These are phyloP conservation scores for Nibea coibor DNA, from an alignment of 2,113 vertebrate species.

Conservation along the genomic window DNA sequence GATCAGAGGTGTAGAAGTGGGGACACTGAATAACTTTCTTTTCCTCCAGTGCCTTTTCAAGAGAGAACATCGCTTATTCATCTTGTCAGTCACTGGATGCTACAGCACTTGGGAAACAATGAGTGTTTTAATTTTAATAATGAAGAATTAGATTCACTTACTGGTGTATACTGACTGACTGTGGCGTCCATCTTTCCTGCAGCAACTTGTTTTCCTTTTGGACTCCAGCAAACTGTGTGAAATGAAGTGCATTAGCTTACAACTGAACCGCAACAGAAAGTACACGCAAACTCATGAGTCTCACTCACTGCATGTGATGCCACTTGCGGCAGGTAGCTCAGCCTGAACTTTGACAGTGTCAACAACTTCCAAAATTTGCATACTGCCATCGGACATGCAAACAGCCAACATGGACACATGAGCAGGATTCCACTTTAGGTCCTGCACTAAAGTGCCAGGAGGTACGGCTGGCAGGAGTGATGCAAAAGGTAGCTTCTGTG, in stretches of 20 bases:
- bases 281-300: not conserved
- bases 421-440: conserved; percentile 95
- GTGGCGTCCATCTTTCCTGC: conserved; percentile 94
- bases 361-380: conserved; percentile 90
- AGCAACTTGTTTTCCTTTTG: conserved; percentile 97
- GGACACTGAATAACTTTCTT: conserved; percentile 95
- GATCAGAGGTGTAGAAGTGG: conserved; percentile 91
- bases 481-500: conserved; percentile 90
- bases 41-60: conserved; percentile 89
- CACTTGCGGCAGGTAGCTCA: conserved; percentile 83
- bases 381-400: conserved; percentile 91
- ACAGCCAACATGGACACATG: conserved; percentile 85
- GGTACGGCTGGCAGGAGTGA: conserved; percentile 85
- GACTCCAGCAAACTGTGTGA: conserved; percentile 95
- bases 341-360: conserved; percentile 86
- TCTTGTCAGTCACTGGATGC: not conserved
- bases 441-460: conserved; percentile 80
- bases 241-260: conserved; percentile 25
- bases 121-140: not conserved
- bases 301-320: conserved; percentile 91
- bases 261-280: not conserved
- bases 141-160: conserved; percentile 79
- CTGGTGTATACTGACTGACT: conserved; percentile 93
- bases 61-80: conserved; percentile 41
- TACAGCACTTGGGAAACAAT: not conserved